Base-by-base conservation (phyloP, 1,140 invertebrate species). In the Lucilia cuprina region DNA sequence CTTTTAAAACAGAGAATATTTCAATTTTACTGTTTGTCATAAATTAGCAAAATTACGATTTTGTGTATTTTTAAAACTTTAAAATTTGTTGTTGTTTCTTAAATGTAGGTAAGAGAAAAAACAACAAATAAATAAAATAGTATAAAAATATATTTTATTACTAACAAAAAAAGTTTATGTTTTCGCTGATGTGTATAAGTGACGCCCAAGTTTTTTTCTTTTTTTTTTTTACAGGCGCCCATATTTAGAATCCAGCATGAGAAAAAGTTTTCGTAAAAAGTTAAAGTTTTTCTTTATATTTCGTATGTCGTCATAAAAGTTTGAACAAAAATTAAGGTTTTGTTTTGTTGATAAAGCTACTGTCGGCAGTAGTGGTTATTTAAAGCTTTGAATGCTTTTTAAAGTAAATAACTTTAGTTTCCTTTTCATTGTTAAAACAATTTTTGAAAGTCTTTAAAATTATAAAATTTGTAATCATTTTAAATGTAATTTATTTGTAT, bases 11-110 rank as follows among this genome's bases (percentile, higher is more conserved):
- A 19, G 55, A 70, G 25, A 19, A 70, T 70, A 70, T 21, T 70
- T 70, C 65, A 70, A 70, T 70, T 70, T 70, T 70, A 70, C 21
- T 70, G 65, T 70, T 70, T 70, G 65, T 21, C 65, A 70, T 70
- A 70, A 70, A 70, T 70, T 70, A 70, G 65, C 65, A 70, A 70
- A 70, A 70, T 70, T 70, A 70, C 65, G 65, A 70, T 70, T 70
- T 70, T 70, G 65, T 70, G 65, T 70, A 21, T 70, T 70, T 60
- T 70, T 70, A 70, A 19, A 25, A 70, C 7, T 21, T n/a, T 14
- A 60, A 60, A 17, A 17, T 19, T 21, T 70, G n/a, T 70, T 55
- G 50, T 55, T 55, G n/a, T 8, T 70, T 19, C 19, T 55, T 55
- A 13, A 55, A 55, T 21, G 60, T 19, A 21, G 19, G 60, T 21